phyloP scores from a whole-genome alignment of 2,888 invertebrate genomes.

The Syrista parreyssii region DNA sequence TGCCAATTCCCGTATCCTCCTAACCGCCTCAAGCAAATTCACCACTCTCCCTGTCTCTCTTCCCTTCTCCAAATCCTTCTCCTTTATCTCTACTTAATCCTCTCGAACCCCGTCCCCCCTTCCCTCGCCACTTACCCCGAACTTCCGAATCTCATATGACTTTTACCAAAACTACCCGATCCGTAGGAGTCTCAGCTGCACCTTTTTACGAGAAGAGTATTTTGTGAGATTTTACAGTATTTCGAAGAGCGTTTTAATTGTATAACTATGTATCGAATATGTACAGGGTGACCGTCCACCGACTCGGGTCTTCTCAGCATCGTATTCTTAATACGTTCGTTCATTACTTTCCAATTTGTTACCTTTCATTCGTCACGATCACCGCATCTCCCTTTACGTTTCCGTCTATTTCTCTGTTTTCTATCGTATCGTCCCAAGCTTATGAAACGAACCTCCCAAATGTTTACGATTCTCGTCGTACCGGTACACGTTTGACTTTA shows the following conservation, averaged over 20 bases:
- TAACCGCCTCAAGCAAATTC: not conserved
- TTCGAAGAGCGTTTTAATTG: constrained; percentile 63
- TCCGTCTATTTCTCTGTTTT: not conserved
- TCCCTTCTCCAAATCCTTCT: constrained; percentile 4
- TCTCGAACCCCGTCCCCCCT: too few relatives aligned
- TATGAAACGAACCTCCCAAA: not conserved
- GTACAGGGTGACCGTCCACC: constrained; percentile 60
- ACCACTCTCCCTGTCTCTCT: not conserved
- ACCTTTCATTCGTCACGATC: not conserved
- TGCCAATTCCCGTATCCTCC: not conserved
- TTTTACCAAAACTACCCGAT: constrained; percentile 30
- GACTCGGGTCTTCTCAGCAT: constrained; percentile 46
- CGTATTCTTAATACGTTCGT: not conserved
- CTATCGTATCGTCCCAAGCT: not conserved
- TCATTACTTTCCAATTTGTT: not conserved
- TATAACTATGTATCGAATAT: constrained; percentile 60
- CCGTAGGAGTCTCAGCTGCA: constrained; percentile 42
- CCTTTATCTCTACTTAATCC: not conserved
- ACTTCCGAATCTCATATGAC: constrained; percentile 26
- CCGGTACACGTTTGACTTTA: not conserved
- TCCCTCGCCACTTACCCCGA: not conserved
- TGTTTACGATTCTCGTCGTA: not conserved
- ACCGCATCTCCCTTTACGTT: not conserved
- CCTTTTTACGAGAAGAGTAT: constrained; percentile 60
- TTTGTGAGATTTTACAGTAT: constrained; percentile 66